Evolutionary conservation across 2,888 invertebrate genomes (phyloP), one percentile per base, ranked within the genome.

Genomic region (Scelioninae gen. 1): DNA sequence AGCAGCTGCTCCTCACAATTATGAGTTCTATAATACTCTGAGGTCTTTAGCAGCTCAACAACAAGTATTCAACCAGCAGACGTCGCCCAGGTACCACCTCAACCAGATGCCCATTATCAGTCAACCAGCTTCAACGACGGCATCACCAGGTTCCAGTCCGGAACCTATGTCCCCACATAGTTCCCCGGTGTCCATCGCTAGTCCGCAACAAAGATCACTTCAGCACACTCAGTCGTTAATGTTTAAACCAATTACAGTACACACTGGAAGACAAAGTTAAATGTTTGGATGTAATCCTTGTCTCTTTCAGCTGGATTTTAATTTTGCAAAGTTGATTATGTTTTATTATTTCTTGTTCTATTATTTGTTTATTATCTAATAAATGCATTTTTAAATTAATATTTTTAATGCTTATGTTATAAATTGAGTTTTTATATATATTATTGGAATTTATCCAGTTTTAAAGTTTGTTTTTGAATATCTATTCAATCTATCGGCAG

Each of bases 1-100:
- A 6, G 92, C 89, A 85, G 71, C 87, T 38, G 72, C 90, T 7
- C 68, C 86, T 0, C 88, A 86, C 55, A 90, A 92, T 0, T 92
- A 94, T 86, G 94, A 94, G 55, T 91, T 93, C 69, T 94, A 93
- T 88, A 89, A 91, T 0, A 93, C 93, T 1, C 89, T 94, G 47
- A 88, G 94, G 49, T 90, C 93, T 34, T 90, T 93, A 5, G 92
- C 92, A 0, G 91, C 93, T 0, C 94, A 94, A 84, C 94, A 94
- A 85, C 90, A 90, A 0, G 82, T 88, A 0, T 88, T 88, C 65
- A 86, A 69, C 10, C 91, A 89, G 5, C 89, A 89, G 5, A 85
- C 84, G 68, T 77, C 88, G 7, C 86, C 86, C 13, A 83, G 87
- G 45, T 87, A 87, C 62, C 88, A 87, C 23, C 76, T 88, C 32